A percentile compares a stretch with the other conserved stretches of the same genome.
Conservation (phyloP, 2,888 invertebrate genomes). For the Julus scandinavius region DNA sequence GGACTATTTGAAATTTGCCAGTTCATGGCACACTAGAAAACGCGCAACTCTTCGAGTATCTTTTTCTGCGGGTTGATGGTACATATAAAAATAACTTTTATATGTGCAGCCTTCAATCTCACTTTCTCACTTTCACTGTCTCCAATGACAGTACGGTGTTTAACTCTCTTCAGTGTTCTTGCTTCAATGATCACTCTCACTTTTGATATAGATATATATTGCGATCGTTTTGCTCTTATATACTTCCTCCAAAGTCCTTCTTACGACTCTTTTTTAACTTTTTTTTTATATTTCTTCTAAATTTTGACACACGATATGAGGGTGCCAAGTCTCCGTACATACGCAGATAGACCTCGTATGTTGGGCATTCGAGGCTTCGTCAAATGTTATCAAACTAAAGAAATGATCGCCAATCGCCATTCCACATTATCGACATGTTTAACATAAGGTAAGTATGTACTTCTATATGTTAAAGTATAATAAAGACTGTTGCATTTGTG, state of each 20-base stretch:
- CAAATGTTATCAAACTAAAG: background rate
- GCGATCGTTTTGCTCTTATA: constrained; percentile 21
- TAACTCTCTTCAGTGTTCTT: constrained; percentile 24
- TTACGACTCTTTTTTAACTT: background rate
- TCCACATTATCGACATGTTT: background rate
- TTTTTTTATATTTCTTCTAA: background rate
- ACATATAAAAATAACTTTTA: constrained; percentile 14
- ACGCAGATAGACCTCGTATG: background rate
- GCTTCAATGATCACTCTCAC: constrained; percentile 23
- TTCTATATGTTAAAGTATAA: no score
- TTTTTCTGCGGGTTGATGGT: background rate
- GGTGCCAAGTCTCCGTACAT: background rate
- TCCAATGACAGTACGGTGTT: constrained; percentile 7
- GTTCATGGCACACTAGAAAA: constrained; percentile 4
- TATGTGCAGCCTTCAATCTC: constrained; percentile 33
- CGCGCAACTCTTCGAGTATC: background rate
- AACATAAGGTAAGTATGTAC: no score
- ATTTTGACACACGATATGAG: constrained; percentile 14
- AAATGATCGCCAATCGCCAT: background rate
- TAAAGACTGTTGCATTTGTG: no score
- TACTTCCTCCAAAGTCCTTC: background rate
- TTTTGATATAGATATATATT: constrained; percentile 27
- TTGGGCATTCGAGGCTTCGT: background rate
- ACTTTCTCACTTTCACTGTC: constrained; percentile 27
- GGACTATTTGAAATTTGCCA: constrained; percentile 13